Evolutionary conservation across 2,888 invertebrate species (phyloP), one percentile per base, ranked within the genome.

Genomic region (Macrophya annulata): DNA sequence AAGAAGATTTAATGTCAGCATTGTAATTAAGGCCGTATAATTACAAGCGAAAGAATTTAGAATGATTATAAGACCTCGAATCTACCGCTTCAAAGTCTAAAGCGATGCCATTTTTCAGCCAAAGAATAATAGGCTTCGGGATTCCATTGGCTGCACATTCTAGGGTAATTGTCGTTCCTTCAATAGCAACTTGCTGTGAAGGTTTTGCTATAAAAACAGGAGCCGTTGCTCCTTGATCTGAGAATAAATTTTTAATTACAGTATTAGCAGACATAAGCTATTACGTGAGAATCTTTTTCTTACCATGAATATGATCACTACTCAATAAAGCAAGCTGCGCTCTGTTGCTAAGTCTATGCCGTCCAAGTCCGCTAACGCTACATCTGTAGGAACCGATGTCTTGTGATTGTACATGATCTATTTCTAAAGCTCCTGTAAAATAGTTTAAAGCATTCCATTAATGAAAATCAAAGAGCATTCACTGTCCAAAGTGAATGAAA

Each of bases 101-200:
- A 82, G 97, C 97, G 76, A 96, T 96, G 0, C 99, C 99, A 93
- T 98, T 98, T 94, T 98, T 98, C 51, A 99, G 95, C 99, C 99
- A 99, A 86, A 96, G 96, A 88, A 99, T 97, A 87, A 95, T 96
- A 0, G 99, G 99, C 89, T 96, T 96, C 15, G 98, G 98, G 93
- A 97, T 96, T 12, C 99, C 99, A 90, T 98, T 98, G 4, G 99
- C 99, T 12, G 98, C 98, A 94, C 99, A 99, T 93, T 99, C 99
- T 87, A 99, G 94, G 0, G 98, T 97, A 68, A 98, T 96, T 2
- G 96, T 96, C 10, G 95, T 95, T 88, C 98, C 98, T 93, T 98
- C 98, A 84, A 96, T 94, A 15, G 97, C 97, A 4, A 97, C 96
- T 91, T 96, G 95, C 9, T 97, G 96, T 82, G 95, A 95, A 3